phyloP scores from a whole-genome alignment of 2,113 vertebrate genomes.

The Sebastes schlegelii region DNA sequence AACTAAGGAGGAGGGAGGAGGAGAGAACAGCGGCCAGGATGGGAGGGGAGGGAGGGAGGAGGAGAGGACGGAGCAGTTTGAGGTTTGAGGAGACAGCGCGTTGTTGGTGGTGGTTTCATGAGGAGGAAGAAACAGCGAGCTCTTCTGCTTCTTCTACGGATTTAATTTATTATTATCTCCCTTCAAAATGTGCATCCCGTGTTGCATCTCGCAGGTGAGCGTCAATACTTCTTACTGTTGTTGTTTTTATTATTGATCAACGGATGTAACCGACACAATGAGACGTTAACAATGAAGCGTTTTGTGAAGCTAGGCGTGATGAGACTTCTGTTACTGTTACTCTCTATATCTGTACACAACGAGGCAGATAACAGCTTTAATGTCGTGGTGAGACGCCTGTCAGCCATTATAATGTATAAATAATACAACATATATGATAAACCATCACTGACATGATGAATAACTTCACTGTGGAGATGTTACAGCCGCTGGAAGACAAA shows the following conservation, averaged over 20 bases:
- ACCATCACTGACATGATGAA: not conserved
- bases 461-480: conserved; percentile 16
- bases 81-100: conserved; percentile 26
- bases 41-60: not conserved
- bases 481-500: conserved; percentile 44
- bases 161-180: not conserved
- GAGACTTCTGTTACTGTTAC: conserved; percentile 22
- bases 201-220: conserved; percentile 85
- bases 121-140: conserved; percentile 12
- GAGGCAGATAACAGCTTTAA: not conserved
- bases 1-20: conserved; percentile 22
- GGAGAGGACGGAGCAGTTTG: conserved; percentile 12
- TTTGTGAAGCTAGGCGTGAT: not conserved
- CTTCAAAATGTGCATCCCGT: conserved; percentile 74
- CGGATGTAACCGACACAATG: not conserved
- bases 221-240: conserved; percentile 9
- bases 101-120: conserved; percentile 40
- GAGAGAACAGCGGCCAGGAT: not conserved
- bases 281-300: not conserved
- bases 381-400: not conserved
- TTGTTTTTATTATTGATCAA: not conserved
- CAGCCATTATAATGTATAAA: not conserved
- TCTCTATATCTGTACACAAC: not conserved
- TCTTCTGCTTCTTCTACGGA: conserved; percentile 19
- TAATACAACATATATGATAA: accelerated